Conservation (phyloP, 2,797 vertebrate genomes). For the Eremophila alpestris region DNA sequence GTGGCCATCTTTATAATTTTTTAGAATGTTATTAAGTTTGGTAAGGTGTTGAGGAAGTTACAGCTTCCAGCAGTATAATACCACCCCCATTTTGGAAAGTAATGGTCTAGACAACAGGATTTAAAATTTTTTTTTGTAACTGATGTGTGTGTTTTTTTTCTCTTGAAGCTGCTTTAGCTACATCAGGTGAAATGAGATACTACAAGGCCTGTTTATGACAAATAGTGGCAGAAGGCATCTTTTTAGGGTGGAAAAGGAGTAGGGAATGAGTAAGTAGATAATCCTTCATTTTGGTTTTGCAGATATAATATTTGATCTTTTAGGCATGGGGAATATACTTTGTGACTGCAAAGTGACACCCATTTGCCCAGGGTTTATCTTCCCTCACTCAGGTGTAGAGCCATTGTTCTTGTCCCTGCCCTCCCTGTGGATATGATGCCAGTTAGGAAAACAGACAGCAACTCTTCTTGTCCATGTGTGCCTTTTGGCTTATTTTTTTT, state of each 20-base stretch:
- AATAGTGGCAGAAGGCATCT: not conserved
- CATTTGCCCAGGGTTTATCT: not conserved
- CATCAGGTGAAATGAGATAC: not conserved
- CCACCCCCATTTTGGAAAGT: not conserved
- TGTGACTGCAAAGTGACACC: not conserved
- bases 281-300: rapidly evolving
- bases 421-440: not conserved
- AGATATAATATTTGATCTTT: not conserved
- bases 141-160: not conserved
- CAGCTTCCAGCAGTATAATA: not conserved
- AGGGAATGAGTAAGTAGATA: not conserved
- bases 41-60: not conserved
- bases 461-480: not conserved
- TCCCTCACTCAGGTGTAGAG: not conserved
- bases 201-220: not conserved
- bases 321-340: not conserved
- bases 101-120: not conserved
- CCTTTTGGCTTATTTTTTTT: not conserved
- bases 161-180: not conserved
- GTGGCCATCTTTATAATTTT: not conserved
- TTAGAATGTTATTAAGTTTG: not conserved
- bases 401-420: not conserved
- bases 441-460: not conserved
- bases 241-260: not conserved
- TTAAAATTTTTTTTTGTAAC: not conserved